These are phyloP conservation scores for Spatulosminthurus flaviceps DNA, from an alignment of 2,888 invertebrate genomes.

Conservation along the genomic window DNA sequence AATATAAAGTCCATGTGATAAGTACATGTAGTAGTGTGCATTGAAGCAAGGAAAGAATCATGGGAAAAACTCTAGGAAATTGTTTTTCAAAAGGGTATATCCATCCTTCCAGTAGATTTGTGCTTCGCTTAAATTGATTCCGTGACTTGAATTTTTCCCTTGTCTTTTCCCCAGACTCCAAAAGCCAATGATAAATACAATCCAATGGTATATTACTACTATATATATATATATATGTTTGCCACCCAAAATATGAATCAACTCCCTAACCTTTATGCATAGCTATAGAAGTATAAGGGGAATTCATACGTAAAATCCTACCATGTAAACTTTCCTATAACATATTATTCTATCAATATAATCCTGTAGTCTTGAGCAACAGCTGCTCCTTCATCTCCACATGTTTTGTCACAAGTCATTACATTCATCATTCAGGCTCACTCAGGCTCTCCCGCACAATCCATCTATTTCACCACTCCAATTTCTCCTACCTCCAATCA, in stretches of 20 bases:
- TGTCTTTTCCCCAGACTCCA: constrained; percentile 30
- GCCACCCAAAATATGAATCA: too few species aligned
- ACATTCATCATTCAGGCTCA: too few species aligned
- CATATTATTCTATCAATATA: constrained; percentile 32
- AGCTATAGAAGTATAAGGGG: too few species aligned
- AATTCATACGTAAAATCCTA: too few species aligned
- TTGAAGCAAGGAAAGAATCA: not conserved
- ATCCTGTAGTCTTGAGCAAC: constrained; percentile 31
- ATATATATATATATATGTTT: too few species aligned
- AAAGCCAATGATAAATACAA: too few species aligned
- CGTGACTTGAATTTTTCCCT: constrained; percentile 49
- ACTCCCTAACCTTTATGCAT: too few species aligned
- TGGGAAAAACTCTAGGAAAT: constrained; percentile 19
- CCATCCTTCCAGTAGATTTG: constrained; percentile 42
- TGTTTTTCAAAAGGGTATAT: constrained; percentile 20
- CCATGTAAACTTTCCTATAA: too few species aligned
- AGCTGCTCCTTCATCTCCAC: not conserved
- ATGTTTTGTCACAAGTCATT: not conserved
- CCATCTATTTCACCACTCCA: too few species aligned
- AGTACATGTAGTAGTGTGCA: not conserved
- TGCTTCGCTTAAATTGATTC: constrained; percentile 48
- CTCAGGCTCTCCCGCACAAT: not conserved
- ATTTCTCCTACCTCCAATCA: too few species aligned
- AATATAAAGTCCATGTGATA: too few species aligned
- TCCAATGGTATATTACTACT: too few species aligned